These are phyloP conservation scores for Rhinichthys osculus DNA, from an alignment of 2,797 vertebrate genomes.

Conservation along the genomic window DNA sequence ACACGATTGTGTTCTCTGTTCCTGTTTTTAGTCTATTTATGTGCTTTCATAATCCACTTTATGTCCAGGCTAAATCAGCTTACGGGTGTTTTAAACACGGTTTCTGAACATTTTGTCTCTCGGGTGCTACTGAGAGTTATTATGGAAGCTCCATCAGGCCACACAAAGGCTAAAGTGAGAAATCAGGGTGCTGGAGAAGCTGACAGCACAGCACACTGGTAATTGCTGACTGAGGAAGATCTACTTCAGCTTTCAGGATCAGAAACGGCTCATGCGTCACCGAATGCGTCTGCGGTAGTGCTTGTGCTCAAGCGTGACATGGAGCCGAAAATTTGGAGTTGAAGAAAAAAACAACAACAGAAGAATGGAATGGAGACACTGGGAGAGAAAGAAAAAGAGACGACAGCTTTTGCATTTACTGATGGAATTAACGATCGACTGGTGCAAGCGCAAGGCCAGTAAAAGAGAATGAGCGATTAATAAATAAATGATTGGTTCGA, in stretches of 20 bases:
- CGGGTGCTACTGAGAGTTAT: slow-evolving; percentile 1
- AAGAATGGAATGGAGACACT: slow-evolving; percentile 20
- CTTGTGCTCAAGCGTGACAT: slow-evolving; percentile 17
- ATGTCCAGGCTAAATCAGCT: neutral
- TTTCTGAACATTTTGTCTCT: slow-evolving; percentile 24
- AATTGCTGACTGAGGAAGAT: slow-evolving; percentile 50
- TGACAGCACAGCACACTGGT: slow-evolving; percentile 35
- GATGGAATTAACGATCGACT: slow-evolving; percentile 3
- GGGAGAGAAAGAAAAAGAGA: neutral
- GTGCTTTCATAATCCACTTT: slow-evolving; percentile 29
- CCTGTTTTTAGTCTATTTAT: slow-evolving; percentile 32
- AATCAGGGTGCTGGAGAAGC: slow-evolving; percentile 33
- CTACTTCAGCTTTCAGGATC: slow-evolving; percentile 53
- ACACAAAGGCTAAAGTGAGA: slow-evolving; percentile 24
- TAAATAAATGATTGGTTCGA: slow-evolving; percentile 17
- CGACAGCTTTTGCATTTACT: neutral
- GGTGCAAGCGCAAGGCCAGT: neutral
- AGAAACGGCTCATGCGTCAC: slow-evolving; percentile 32
- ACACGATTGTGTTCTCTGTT: neutral
- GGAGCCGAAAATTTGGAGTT: slow-evolving; percentile 19
- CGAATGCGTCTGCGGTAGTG: slow-evolving; percentile 9
- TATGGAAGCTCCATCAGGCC: slow-evolving; percentile 23
- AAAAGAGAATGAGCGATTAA: slow-evolving; percentile 1
- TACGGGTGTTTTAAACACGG: slow-evolving; percentile 23
- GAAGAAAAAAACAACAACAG: neutral